Evolutionary conservation across 2,113 vertebrate genomes (phyloP).

Genomic region (Pseudorasbora parva): DNA sequence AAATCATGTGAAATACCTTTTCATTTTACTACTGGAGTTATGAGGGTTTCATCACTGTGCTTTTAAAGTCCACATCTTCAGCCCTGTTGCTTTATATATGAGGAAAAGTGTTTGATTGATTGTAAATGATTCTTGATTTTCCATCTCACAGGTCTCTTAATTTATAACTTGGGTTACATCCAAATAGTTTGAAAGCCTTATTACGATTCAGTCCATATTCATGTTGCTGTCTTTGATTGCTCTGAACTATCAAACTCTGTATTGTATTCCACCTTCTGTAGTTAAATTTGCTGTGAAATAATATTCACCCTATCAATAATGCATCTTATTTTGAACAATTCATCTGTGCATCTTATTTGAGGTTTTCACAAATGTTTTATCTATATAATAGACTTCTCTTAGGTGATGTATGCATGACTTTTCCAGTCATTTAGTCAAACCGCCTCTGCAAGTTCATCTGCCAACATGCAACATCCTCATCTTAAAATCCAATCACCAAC

Average conservation of each 20-base stretch:
- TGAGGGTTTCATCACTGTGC: not conserved
- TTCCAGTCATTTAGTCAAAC: not conserved
- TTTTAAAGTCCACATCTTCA: not conserved
- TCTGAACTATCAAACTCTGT: not conserved
- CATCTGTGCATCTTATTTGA: not conserved
- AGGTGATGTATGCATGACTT: not conserved
- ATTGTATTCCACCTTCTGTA: not conserved
- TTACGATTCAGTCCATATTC: not conserved
- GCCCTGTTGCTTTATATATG: not conserved
- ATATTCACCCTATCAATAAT: not conserved
- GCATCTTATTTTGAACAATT: not conserved
- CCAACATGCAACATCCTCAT: not conserved
- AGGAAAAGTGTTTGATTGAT: not conserved
- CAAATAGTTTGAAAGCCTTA: not conserved
- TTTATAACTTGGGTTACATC: no score
- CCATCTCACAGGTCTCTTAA: not conserved
- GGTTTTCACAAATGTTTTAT: not conserved
- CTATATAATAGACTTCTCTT: no score
- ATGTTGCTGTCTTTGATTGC: not conserved
- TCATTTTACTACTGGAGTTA: not conserved
- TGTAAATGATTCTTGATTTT: not conserved
- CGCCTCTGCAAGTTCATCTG: not conserved
- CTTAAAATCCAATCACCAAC: not conserved
- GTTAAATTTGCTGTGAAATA: not conserved
- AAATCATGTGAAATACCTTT: constrained; percentile 9